These are phyloP conservation scores for Poeciliopsis gracilis DNA, from an alignment of 2,797 vertebrate species.

Conservation along the genomic window DNA sequence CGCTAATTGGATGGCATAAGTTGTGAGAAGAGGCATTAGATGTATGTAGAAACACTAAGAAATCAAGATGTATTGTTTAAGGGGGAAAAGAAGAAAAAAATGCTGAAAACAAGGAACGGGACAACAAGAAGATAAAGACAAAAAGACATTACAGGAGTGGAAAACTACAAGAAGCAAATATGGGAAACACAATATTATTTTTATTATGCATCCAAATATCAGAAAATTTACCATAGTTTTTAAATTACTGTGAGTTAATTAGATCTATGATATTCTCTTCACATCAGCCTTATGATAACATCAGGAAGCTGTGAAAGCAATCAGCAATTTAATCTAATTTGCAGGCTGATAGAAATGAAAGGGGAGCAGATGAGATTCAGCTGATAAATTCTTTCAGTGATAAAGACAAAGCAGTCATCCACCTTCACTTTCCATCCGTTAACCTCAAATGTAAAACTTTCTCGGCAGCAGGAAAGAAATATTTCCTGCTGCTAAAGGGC, in stretches of 20 bases:
- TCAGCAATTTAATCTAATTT: background rate
- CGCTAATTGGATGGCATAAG: conserved; percentile 38
- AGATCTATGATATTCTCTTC: background rate
- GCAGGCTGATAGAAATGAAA: background rate
- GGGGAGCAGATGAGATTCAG: background rate
- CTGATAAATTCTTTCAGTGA: background rate
- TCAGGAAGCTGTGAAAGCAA: background rate
- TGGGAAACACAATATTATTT: background rate
- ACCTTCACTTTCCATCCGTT: background rate
- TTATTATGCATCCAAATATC: background rate
- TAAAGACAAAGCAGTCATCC: background rate
- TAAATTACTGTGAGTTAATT: background rate
- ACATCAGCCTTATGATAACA: background rate
- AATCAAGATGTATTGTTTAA: background rate
- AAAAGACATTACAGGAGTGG: background rate
- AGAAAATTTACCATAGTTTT: background rate
- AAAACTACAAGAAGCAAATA: background rate
- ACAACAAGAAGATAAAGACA: background rate
- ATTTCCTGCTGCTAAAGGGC: background rate
- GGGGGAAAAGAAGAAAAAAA: background rate
- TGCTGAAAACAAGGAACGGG: background rate
- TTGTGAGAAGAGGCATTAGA: background rate
- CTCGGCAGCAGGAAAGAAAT: background rate
- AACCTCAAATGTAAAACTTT: background rate
- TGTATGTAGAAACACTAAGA: background rate